Base-by-base conservation (phyloP, 2,797 vertebrate genomes). In the Lutjanus argentimaculatus region DNA sequence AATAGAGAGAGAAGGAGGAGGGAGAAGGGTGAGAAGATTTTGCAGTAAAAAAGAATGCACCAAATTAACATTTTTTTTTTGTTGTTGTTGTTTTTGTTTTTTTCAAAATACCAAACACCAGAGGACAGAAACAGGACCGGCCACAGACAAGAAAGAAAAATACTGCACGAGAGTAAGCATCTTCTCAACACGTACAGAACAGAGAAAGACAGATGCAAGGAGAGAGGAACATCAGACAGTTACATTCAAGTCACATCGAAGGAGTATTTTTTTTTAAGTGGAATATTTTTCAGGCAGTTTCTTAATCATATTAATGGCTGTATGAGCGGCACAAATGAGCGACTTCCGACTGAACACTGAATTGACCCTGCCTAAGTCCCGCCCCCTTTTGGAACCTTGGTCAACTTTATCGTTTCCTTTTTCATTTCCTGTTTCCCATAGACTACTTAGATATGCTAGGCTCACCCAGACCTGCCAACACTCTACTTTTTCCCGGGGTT, bases 191-290 rank as follows among this genome's bases (percentile, higher is more conserved):
- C 86, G 81, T 88, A 92, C 82, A 88, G 85, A 95, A 96, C 91
- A 88, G 81, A 92, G 90, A 96, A 90, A 87, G 93, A 94, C 90
- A 80, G 86, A 94, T 91, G 91, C 93, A 89, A 85, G 91, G 93
- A 92, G 85, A 92, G 85, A 93, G 94, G 95, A 95, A 95, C 88
- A 91, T 89, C 91, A 93, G 93, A 97, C 95, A 67, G 77, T 86
- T 96, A 97, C 94, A 85, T 93, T 96, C 93, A 96, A 93, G 92
- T 95, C 95, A 98, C 96, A 96, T 95, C 93, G 93, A 90, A 95
- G 92, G 80, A 94, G 87, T 89, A 80, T 71, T 86, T 87, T 83
- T 79, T 78, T 86, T 67, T 73, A 86, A 79, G 80, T 85, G 88
- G 80, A 67, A 75, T 88, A 71, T 85, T 88, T 86, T 82, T 89